Evolutionary conservation across 2,113 vertebrate species (phyloP).

Genomic region (Phylloscopus whistleri): DNA sequence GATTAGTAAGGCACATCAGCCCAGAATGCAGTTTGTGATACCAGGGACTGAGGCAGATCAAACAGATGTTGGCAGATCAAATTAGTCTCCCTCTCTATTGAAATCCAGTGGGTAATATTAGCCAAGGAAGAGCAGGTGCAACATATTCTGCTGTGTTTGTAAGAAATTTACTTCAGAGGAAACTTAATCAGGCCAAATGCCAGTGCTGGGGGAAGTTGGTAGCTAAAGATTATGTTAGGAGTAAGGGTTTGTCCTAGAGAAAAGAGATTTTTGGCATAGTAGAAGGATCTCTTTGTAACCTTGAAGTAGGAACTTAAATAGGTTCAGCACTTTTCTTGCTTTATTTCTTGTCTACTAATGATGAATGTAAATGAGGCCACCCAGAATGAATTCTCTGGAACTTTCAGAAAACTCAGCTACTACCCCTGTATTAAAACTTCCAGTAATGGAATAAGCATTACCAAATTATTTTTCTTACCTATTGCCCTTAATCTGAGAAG

Average conservation of each 20-base stretch:
- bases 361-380: background rate
- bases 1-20: background rate
- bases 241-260: background rate
- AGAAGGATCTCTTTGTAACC: background rate
- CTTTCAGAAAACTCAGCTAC: background rate
- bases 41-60: background rate
- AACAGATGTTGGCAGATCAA: constrained; percentile 18
- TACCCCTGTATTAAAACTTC: background rate
- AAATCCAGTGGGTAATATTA: constrained; percentile 35
- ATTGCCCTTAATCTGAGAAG: background rate
- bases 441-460: background rate
- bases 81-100: constrained; percentile 31
- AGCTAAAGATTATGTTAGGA: background rate
- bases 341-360: background rate
- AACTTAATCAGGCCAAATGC: constrained; percentile 30
- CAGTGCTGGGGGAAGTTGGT: background rate
- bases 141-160: background rate
- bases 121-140: constrained; percentile 27
- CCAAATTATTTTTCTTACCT: background rate
- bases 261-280: background rate
- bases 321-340: background rate
- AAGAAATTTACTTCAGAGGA: constrained; percentile 26
- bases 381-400: background rate
- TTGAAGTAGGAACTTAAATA: background rate
- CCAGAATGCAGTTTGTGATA: background rate